These are phyloP conservation scores for Drosophila kuntzei DNA, from an alignment of 2,888 invertebrate genomes.

Conservation along the genomic window DNA sequence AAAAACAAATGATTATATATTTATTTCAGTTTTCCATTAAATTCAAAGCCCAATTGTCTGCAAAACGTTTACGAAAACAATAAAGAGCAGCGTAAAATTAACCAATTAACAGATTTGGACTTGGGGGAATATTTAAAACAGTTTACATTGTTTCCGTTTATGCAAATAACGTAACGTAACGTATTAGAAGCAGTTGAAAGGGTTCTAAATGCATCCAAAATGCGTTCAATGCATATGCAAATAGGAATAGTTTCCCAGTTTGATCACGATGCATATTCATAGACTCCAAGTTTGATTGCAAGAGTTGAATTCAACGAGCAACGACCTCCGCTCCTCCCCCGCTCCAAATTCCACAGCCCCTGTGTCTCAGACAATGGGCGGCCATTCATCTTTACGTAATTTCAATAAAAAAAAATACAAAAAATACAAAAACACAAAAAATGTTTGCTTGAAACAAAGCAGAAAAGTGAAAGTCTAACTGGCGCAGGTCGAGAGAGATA, in stretches of 20 bases:
- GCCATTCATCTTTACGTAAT: constrained; percentile 80
- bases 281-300: constrained; percentile 40
- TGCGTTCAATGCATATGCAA: constrained; percentile 15
- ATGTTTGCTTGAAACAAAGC: constrained; percentile 73
- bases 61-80: not conserved
- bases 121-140: not conserved
- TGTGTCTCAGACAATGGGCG: constrained; percentile 65
- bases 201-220: constrained; percentile 15
- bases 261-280: constrained; percentile 33
- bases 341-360: constrained; percentile 56
- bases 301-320: constrained; percentile 28
- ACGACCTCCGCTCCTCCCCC: constrained; percentile 67
- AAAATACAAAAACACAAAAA: constrained; percentile 30
- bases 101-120: not conserved
- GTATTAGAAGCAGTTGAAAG: constrained; percentile 1
- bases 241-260: constrained; percentile 28
- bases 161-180: not conserved
- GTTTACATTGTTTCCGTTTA: not conserved
- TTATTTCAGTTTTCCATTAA: no score
- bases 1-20: not conserved
- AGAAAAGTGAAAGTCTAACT: constrained; percentile 73
- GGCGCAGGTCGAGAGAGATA: constrained; percentile 22
- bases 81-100: not conserved
- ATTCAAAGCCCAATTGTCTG: not conserved
- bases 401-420: constrained; percentile 58